Base-by-base conservation (phyloP, 2,113 vertebrate genomes). In the Ailuropoda melanoleuca region DNA sequence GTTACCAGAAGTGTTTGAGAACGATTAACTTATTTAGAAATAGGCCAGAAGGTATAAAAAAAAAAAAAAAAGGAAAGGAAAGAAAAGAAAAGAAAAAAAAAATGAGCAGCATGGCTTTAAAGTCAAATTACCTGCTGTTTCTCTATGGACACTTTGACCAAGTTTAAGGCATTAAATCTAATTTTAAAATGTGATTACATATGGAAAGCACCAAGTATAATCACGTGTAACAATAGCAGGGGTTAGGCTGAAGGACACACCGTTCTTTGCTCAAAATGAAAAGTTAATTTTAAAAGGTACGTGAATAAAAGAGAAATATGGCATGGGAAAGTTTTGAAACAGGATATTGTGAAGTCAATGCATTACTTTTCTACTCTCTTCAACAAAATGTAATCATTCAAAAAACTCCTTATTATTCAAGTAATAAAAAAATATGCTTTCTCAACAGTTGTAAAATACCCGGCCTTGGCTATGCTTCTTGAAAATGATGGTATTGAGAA, bases 381-480 rank as follows among this genome's bases (percentile, higher is more conserved):
- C 0, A 75, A 75, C 46, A 91, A 96, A 96, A 95, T 85, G 8
- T 9, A 97, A 93, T 98, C 83, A 92, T 90, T 97, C 97, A 95
- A 97, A 80, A 98, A 97, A 94, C 4, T 96, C 62, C 77, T 86
- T 14, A 83, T 96, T 97, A 98, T 95, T 75, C 29, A 93, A 93
- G 81, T 83, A 97, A 97, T 96, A 94, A 91, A 97, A 82, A 97
- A 94, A 48, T 94, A 72, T 94, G 89, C 58, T 97, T 97, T 97
- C 87, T 80, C 68, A 87, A 83, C 92, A 98, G 90, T 92, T 96
- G 64, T 5, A 86, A 88, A 93, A 83, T 72, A 80, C 6, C 10
- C 74, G 29, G 8, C 1, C 3, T 86, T 31, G 53, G 50, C 50
- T 88, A 50, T 60, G 23, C 39, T 58, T 97, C 58, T 78, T 58